Evolutionary conservation across 2,113 vertebrate genomes (phyloP).

Genomic region (Camelus bactrianus): DNA sequence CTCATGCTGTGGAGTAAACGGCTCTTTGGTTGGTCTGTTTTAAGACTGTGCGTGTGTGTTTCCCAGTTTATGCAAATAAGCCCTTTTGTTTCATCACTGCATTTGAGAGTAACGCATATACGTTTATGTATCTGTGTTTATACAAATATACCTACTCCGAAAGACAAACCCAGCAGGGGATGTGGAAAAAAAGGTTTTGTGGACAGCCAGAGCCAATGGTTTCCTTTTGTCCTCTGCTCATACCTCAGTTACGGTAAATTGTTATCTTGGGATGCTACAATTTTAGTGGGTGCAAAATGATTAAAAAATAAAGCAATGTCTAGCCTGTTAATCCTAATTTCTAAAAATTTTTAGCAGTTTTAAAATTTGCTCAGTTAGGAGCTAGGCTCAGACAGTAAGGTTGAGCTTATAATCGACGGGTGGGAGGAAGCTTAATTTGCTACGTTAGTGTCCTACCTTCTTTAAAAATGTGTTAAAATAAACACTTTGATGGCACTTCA

Average conservation of each 20-base stretch:
- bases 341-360: background rate
- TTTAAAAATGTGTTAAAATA: background rate
- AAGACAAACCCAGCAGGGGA: rapidly evolving
- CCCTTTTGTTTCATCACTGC: background rate
- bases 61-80: conserved; percentile 43
- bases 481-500: background rate
- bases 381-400: background rate
- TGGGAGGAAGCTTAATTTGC: background rate
- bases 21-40: conserved; percentile 46
- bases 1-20: conserved; percentile 50
- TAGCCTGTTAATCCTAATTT: background rate
- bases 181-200: rapidly evolving
- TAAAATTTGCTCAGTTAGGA: background rate
- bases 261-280: background rate
- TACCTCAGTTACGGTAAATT: rapidly evolving
- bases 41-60: background rate
- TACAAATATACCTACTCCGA: rapidly evolving
- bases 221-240: background rate
- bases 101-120: background rate
- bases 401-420: background rate
- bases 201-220: rapidly evolving
- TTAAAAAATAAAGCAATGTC: background rate
- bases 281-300: background rate
- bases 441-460: background rate
- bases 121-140: background rate